Evolutionary conservation across 2,113 vertebrate genomes (phyloP), one percentile per base, ranked within the genome.

Genomic region (Antigone vipio): DNA sequence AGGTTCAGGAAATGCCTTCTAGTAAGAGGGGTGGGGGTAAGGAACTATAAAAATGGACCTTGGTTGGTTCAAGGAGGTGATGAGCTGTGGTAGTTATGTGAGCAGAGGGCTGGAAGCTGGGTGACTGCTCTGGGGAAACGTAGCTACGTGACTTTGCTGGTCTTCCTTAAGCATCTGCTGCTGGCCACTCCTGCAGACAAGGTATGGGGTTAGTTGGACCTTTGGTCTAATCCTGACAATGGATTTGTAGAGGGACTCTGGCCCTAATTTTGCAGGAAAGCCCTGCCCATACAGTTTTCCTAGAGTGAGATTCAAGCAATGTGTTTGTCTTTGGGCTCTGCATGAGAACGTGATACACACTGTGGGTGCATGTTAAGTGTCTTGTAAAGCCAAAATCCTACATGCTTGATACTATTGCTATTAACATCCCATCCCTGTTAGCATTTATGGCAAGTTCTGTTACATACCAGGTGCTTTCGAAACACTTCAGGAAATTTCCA

Each of bases 321-420:
- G 4, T 6, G 7, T 74, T 58, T 40, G 7, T 21, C 35, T 74
- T 40, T 24, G 64, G 60, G 34, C 2, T 78, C 55, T 44, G 26
- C 20, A 1, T 8, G 35, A 55, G 53, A 32, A 58, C 0, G 0
- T 5, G 15, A 32, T n/a, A 8, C 2, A 2, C 17, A 19, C 19
- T 10, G 5, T 5, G 18, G 42, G 35, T 5, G 18, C 11, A 4
- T 4, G 4, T 27, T 15, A 15, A 18, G 24, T 0, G 0, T 29
- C 64, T 73, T n/a, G 74, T 19, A n/a, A 63, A 76, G 21, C 34
- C 50, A 15, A 91, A 80, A 76, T 45, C 49, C n/a, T 47, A 14
- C 22, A 1, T 10, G 11, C 32, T 63, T 75, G 26, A 4, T 10
- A 23, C 9, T 32, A 5, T 30, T 63, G 35, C 35, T 34, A 2